Percentiles rank a stretch among this genome's conserved stretches.
Conservation (phyloP, 2,888 invertebrate species). For the Ischnus inquisitorius region DNA sequence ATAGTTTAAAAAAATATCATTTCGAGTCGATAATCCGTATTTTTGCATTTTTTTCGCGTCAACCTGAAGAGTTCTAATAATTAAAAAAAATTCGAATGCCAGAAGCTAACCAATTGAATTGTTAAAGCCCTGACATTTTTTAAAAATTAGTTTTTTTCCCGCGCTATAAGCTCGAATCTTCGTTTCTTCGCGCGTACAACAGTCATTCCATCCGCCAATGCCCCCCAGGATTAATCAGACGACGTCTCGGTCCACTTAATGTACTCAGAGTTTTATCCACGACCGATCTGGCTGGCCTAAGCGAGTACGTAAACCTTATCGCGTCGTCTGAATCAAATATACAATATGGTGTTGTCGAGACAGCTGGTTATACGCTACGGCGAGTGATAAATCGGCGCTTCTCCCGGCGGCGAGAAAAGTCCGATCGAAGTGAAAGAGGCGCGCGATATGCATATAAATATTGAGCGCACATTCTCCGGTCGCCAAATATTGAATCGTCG, state of each 20-base stretch:
- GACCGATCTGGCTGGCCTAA: conserved; percentile 30
- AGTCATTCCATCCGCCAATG: background rate
- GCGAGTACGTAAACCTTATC: conserved; percentile 60
- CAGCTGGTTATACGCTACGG: conserved; percentile 43
- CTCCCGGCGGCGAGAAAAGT: conserved; percentile 15
- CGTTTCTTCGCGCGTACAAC: background rate
- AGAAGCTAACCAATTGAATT: too few relatives aligned
- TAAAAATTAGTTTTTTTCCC: too few relatives aligned
- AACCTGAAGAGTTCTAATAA: too few relatives aligned
- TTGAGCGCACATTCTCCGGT: conserved; percentile 48
- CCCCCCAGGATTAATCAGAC: conserved; percentile 10
- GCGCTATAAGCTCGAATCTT: background rate
- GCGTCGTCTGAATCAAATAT: conserved; percentile 44
- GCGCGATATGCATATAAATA: conserved; percentile 57
- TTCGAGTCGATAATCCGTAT: too few relatives aligned
- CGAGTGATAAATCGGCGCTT: conserved; percentile 65
- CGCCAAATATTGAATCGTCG: conserved; percentile 59
- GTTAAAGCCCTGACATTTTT: too few relatives aligned
- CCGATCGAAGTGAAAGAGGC: conserved; percentile 42
- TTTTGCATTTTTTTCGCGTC: too few relatives aligned
- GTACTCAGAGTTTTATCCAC: conserved; percentile 43
- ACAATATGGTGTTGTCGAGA: conserved; percentile 29
- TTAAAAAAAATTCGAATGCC: too few relatives aligned
- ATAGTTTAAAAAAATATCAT: too few relatives aligned
- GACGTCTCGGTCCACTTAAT: conserved; percentile 26